Evolutionary conservation across 2,113 vertebrate species (phyloP).

Genomic region (Eulemur macaco): DNA sequence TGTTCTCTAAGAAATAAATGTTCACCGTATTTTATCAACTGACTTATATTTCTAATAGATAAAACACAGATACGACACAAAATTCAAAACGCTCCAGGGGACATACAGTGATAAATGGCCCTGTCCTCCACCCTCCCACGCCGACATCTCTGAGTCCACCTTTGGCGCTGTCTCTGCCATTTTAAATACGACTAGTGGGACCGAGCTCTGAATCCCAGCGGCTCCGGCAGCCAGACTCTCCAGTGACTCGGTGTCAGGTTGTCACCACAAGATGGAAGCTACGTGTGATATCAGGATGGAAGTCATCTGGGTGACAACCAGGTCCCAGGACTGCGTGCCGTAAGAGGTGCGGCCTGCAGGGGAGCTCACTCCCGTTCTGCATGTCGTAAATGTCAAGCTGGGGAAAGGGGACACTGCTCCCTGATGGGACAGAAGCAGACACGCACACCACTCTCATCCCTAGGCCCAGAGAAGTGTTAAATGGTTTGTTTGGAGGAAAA

Average conservation of each 20-base stretch:
- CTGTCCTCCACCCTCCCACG: background rate
- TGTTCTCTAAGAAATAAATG: background rate
- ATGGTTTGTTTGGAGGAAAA: background rate
- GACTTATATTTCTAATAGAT: background rate
- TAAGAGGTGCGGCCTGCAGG: background rate
- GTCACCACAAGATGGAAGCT: background rate
- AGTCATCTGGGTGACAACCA: background rate
- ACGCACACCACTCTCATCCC: background rate
- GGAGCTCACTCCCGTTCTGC: background rate
- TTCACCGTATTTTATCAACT: background rate
- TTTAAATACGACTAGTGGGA: background rate
- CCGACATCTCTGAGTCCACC: background rate
- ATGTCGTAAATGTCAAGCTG: background rate
- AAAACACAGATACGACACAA: background rate
- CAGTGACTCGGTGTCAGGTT: background rate
- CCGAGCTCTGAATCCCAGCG: background rate
- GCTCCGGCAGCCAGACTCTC: background rate
- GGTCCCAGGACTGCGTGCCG: background rate
- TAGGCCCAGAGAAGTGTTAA: background rate
- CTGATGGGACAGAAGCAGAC: background rate
- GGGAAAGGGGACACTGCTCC: background rate
- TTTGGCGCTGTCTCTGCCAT: background rate
- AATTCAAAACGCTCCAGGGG: background rate
- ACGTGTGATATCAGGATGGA: background rate
- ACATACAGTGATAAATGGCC: accelerated